These are phyloP conservation scores for Zapornia atra DNA, from an alignment of 2,113 vertebrate species.

Conservation along the genomic window DNA sequence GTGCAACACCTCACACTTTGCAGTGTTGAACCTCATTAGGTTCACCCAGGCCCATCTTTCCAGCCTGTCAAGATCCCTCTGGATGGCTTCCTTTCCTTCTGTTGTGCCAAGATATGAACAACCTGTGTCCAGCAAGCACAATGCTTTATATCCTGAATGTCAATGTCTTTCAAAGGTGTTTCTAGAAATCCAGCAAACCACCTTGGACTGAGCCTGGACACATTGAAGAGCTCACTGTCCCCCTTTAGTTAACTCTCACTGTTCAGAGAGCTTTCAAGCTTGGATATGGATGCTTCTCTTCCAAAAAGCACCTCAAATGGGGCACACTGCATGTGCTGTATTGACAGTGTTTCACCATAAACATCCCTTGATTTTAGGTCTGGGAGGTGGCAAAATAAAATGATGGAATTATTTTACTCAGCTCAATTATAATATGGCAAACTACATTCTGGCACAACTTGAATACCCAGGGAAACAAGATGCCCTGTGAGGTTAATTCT, in stretches of 20 bases:
- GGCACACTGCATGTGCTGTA: background rate
- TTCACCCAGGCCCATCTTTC: no score
- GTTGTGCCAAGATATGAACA: no score
- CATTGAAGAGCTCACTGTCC: background rate
- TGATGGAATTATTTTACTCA: background rate
- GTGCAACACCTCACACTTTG: no score
- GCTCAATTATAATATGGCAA: background rate
- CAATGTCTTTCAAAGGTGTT: background rate
- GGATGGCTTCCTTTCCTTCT: no score
- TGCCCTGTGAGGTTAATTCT: background rate
- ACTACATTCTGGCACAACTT: background rate
- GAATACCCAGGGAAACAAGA: background rate
- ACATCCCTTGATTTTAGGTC: background rate
- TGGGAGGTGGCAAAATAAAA: background rate
- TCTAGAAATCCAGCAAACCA: background rate
- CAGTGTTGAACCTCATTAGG: no score
- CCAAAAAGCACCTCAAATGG: background rate
- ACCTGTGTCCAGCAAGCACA: background rate
- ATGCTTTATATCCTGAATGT: background rate
- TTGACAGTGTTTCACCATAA: rapidly evolving
- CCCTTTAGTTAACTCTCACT: background rate
- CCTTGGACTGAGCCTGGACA: background rate
- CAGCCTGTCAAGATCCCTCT: no score
- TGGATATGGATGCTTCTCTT: background rate
- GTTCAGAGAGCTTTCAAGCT: background rate